Percentiles rank a stretch among this genome's conserved stretches.
Evolutionary conservation across 1,140 invertebrate species (phyloP).

Genomic region (Oryzaephilus surinamensis): DNA sequence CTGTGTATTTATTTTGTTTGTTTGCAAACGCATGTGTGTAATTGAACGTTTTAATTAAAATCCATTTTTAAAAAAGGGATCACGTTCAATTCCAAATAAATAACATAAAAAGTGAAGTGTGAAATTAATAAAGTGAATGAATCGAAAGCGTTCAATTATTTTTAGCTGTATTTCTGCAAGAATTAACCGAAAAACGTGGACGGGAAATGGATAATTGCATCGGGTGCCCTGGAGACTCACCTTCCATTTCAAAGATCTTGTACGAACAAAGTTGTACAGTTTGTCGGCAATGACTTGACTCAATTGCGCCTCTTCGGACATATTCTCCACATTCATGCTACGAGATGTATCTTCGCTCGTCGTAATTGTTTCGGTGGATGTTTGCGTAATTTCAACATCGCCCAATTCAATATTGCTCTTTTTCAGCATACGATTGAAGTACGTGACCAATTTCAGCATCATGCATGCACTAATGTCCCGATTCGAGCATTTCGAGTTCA

Average conservation of each 20-base stretch:
- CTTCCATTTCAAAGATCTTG: slow-evolving; percentile 55
- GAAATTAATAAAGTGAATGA: neutral
- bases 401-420: slow-evolving; percentile 66
- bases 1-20: too few relatives aligned
- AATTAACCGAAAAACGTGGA: too few relatives aligned
- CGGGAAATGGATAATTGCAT: too few relatives aligned
- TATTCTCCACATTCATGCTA: slow-evolving; percentile 31
- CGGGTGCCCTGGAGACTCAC: too few relatives aligned
- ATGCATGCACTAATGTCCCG: slow-evolving; percentile 66
- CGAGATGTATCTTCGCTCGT: slow-evolving; percentile 27
- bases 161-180: too few relatives aligned
- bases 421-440: slow-evolving; percentile 69
- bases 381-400: slow-evolving; percentile 62
- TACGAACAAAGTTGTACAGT: slow-evolving; percentile 59
- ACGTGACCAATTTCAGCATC: slow-evolving; percentile 66
- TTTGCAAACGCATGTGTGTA: too few relatives aligned
- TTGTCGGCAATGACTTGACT: slow-evolving; percentile 60
- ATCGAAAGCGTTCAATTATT: neutral
- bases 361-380: slow-evolving; percentile 18
- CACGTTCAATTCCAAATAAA: too few relatives aligned
- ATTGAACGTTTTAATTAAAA: too few relatives aligned
- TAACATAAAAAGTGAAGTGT: slow-evolving; percentile 1
- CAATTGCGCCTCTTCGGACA: slow-evolving; percentile 56
- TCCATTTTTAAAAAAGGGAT: too few relatives aligned
- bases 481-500: slow-evolving; percentile 63